Evolutionary conservation across 2,113 vertebrate species (phyloP).

Genomic region (Gobio gobio): DNA sequence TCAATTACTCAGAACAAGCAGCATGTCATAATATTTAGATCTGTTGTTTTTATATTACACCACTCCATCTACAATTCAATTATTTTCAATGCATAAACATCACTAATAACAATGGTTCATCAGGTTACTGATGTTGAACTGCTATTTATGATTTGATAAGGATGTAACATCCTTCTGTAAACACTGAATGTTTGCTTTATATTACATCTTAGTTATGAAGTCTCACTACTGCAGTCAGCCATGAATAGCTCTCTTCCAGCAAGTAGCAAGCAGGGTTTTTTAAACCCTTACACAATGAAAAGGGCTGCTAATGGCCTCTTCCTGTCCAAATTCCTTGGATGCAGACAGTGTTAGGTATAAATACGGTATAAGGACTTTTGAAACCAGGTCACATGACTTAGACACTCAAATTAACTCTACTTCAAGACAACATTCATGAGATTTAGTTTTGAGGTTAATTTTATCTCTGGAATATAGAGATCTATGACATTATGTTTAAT

Average conservation of each 20-base stretch:
- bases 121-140: neutral
- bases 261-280: neutral
- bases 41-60: neutral
- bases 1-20: neutral
- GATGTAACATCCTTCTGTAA: neutral
- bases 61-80: neutral
- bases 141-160: neutral
- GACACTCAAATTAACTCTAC: neutral
- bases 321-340: neutral
- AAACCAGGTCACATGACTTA: neutral
- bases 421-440: neutral
- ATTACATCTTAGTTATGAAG: neutral
- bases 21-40: neutral
- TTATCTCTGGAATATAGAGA: too few species aligned
- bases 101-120: neutral
- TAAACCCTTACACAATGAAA: neutral
- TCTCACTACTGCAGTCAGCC: neutral
- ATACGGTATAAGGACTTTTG: neutral
- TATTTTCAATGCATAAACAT: neutral
- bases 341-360: neutral
- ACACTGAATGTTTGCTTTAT: neutral
- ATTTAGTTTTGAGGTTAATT: too few species aligned
- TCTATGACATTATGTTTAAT: too few species aligned
- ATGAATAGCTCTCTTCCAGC: neutral
- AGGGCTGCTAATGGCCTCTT: neutral